These are phyloP conservation scores for Pan troglodytes DNA, from an alignment of 2,113 vertebrate species.

Conservation along the genomic window NHGRI_mPanTro3-v2.1_pri NC_072398.2:132801501-132802000, in stretches of 20 bases:
- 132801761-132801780: not conserved
- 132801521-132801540: not conserved
- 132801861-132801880: not conserved
- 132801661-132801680: not conserved
- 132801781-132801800: not conserved
- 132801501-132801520: slow-evolving; percentile 29
- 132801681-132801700: not conserved
- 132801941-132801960: not conserved
- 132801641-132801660: not conserved
- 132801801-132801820: not conserved
- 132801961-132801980: too few relatives aligned
- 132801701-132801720: not conserved
- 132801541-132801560: not conserved
- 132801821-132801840: not conserved
- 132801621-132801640: not conserved
- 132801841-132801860: not conserved
- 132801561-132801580: not conserved
- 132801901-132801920: not conserved
- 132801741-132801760: not conserved
- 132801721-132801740: not conserved
- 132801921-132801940: not conserved
- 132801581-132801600: not conserved
- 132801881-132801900: not conserved
- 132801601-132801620: not conserved
- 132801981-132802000: not conserved